phyloP scores from a whole-genome alignment of 92 coral and sea anemone species.

The Muricea muricata region DNA sequence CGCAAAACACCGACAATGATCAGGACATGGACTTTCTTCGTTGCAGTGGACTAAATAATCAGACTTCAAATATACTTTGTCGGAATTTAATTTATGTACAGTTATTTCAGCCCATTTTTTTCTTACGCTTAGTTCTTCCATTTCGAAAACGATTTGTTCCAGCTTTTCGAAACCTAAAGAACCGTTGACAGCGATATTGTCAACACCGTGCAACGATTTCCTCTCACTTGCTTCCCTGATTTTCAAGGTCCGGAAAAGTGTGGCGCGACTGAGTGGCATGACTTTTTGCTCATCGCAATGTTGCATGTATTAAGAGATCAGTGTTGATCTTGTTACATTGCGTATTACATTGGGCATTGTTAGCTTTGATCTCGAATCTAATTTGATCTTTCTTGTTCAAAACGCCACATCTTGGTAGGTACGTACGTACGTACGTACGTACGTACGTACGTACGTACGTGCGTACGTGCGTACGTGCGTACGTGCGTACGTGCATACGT shows the following conservation, averaged over 20 bases:
- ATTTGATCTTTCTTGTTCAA: constrained; percentile 54
- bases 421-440: no score
- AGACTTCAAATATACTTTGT: constrained; percentile 16
- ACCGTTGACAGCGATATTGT: constrained; percentile 18
- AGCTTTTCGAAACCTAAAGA: neutral
- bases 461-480: no score
- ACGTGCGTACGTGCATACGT: no score
- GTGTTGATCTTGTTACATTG: constrained; percentile 62
- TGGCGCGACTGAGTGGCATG: constrained; percentile 52
- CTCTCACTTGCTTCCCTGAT: constrained; percentile 26
- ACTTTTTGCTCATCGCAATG: constrained; percentile 57
- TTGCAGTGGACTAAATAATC: neutral
- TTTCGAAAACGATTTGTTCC: neutral
- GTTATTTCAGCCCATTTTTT: neutral
- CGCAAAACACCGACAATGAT: neutral
- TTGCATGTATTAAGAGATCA: constrained; percentile 56
- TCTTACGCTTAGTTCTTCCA: neutral
- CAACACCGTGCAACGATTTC: constrained; percentile 19
- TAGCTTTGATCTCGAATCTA: constrained; percentile 41
- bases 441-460: no score
- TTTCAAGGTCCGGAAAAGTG: constrained; percentile 37
- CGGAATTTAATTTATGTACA: constrained; percentile 8
- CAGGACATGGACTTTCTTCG: neutral
- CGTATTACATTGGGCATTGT: constrained; percentile 49
- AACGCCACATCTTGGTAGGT: constrained; percentile 78